Evolutionary conservation across 2,113 vertebrate genomes (phyloP), one percentile per base, ranked within the genome.

Genomic region (Morone chrysops): DNA sequence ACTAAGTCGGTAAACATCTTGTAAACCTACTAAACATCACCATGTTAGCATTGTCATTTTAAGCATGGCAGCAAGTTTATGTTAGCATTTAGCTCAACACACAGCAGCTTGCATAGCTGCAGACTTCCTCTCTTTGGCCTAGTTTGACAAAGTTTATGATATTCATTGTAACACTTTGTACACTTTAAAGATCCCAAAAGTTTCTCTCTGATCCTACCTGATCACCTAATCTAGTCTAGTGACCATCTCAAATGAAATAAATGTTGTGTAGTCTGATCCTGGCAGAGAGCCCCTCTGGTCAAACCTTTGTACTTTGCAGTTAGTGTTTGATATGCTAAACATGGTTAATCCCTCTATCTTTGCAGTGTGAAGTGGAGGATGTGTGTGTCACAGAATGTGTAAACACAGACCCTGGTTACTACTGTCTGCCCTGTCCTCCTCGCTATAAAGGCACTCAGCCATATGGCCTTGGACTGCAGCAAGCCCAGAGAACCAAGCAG

Each of bases 321-420:
- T 25, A 2, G 40, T 68, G 74, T 70, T 75, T 79, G 45, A 83
- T 70, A 65, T 72, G 65, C 81, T 54, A 67, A 75, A 67, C 31
- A 63, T 80, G 48, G 53, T 59, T 75, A 65, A 86, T 61, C 10
- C 75, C 12, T 84, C n/a, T 65, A 51, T 69, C 25, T 54, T 60
- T 36, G 1, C 92, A 99, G 98, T 99, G 98, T 75, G 94, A 96
- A 13, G 95, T 98, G 92, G 96, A 97, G 50, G 96, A 95, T 38
- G 91, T 97, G 85, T 99, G 98, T 93, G 91, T 94, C 20, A 96
- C 95, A 66, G 95, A 96, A 72, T 99, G 98, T 73, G 91, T 98
- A 85, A 99, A 99, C 93, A 98, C 97, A n/a, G 95, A 97, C 70
- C 98, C 98, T 0, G 98, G 98, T 38, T 99, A 96, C 92, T 96